A percentile compares a stretch with the other conserved stretches of the same genome.
Evolutionary conservation across 1,140 invertebrate genomes (phyloP).

Genomic region (Drosophila aff.): DNA sequence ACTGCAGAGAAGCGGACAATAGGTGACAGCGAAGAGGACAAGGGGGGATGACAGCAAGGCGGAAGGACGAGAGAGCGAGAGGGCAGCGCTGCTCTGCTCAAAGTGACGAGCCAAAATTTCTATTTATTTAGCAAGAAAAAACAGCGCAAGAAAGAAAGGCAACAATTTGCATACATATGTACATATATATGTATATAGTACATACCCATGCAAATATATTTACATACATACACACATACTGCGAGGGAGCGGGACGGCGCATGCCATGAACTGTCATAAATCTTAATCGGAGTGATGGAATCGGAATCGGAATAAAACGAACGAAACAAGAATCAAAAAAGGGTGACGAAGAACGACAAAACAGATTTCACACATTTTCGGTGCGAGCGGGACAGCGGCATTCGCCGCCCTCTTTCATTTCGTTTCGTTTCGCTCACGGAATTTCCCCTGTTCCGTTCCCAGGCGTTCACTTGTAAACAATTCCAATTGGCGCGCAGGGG

Average conservation of each 20-base stretch:
- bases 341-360: conserved; percentile 50
- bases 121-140: conserved; percentile 55
- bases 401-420: conserved; percentile 28
- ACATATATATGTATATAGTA: neutral
- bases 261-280: conserved; percentile 84
- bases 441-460: conserved; percentile 63
- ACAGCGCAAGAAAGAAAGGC: conserved; percentile 27
- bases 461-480: conserved; percentile 66
- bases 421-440: conserved; percentile 37
- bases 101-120: conserved; percentile 53
- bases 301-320: conserved; percentile 59
- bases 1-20: conserved; percentile 40
- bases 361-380: conserved; percentile 49
- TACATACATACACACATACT: neutral
- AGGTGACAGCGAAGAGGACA: conserved; percentile 25
- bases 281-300: conserved; percentile 83
- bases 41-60: conserved; percentile 11
- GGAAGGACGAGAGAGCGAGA: conserved; percentile 23
- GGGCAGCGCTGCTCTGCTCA: conserved; percentile 28
- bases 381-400: conserved; percentile 8
- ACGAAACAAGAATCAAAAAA: conserved; percentile 47
- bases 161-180: conserved; percentile 56
- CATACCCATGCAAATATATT: neutral
- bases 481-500: conserved; percentile 66
- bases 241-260: conserved; percentile 51